A percentile compares a stretch with the other conserved stretches of the same genome.
These are phyloP conservation scores for Oscheius sp. DNA, from an alignment of 2,888 invertebrate species.

Conservation along the genomic window DNA sequence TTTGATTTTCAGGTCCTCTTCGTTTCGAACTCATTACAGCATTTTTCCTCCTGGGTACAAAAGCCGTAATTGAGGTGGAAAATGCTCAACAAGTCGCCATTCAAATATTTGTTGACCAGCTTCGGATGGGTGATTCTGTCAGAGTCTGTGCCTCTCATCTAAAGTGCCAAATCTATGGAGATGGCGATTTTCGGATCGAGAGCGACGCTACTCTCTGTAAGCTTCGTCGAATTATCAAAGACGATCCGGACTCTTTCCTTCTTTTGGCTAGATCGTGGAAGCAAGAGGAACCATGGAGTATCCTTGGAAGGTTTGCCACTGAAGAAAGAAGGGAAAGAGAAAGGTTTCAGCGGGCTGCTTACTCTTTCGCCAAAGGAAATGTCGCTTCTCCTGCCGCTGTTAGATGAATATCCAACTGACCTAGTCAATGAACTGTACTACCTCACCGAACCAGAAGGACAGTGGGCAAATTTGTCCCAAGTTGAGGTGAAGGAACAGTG, in stretches of 20 bases:
- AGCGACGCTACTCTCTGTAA: slow-evolving; percentile 11
- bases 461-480: background rate
- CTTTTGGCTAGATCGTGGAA: slow-evolving; percentile 22
- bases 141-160: slow-evolving; percentile 21
- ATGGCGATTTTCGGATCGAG: slow-evolving; percentile 21
- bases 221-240: slow-evolving; percentile 20
- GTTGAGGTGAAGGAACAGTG: background rate
- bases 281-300: slow-evolving; percentile 9
- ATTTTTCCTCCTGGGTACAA: background rate
- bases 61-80: slow-evolving; percentile 8
- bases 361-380: background rate
- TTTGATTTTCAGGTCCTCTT: background rate
- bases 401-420: slow-evolving; percentile 2
- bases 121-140: slow-evolving; percentile 23
- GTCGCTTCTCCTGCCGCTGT: background rate
- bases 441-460: background rate
- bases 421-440: slow-evolving; percentile 5
- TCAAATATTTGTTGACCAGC: slow-evolving; percentile 29
- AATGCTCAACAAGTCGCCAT: slow-evolving; percentile 9
- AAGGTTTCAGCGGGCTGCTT: slow-evolving; percentile 2
- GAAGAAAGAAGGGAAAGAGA: background rate
- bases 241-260: slow-evolving; percentile 28
- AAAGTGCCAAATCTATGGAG: slow-evolving; percentile 6
- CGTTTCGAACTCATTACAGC: slow-evolving; percentile 6
- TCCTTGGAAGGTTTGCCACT: background rate